These are phyloP conservation scores for Lycocorax pyrrhopterus DNA, from an alignment of 2,113 vertebrate species.

Conservation along the genomic window DNA sequence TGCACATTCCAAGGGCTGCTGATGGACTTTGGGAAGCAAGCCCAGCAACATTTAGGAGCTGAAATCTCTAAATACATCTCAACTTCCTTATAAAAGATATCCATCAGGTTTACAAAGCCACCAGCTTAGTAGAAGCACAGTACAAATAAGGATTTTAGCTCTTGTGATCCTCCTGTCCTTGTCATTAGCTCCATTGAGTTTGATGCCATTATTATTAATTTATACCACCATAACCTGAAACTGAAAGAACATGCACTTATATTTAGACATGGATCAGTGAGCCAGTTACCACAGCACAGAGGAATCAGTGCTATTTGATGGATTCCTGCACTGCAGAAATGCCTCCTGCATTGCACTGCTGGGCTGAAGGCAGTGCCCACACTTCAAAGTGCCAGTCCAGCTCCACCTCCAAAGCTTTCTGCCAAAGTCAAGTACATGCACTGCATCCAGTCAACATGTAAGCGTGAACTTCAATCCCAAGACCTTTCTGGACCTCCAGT, in stretches of 20 bases:
- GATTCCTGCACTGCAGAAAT: background rate
- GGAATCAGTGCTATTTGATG: background rate
- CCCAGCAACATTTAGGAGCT: background rate
- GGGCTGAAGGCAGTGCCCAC: background rate
- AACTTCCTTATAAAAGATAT: background rate
- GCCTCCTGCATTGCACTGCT: background rate
- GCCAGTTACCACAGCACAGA: background rate
- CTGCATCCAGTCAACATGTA: background rate
- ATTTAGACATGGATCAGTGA: background rate
- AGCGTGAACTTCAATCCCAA: background rate
- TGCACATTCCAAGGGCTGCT: background rate
- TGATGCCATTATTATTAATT: background rate
- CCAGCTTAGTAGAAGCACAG: background rate
- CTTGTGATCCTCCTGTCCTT: background rate
- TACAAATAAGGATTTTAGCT: background rate
- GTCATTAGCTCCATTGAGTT: background rate
- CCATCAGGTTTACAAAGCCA: background rate
- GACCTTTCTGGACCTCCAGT: background rate
- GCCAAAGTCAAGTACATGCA: background rate
- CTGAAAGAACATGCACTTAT: background rate
- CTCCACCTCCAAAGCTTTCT: background rate
- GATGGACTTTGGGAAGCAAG: constrained; percentile 14
- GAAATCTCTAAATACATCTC: background rate
- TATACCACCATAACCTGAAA: background rate
- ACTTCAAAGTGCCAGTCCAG: background rate